Evolutionary conservation across 2,113 vertebrate species (phyloP).

Genomic region (Zosterops hypoxanthus): DNA sequence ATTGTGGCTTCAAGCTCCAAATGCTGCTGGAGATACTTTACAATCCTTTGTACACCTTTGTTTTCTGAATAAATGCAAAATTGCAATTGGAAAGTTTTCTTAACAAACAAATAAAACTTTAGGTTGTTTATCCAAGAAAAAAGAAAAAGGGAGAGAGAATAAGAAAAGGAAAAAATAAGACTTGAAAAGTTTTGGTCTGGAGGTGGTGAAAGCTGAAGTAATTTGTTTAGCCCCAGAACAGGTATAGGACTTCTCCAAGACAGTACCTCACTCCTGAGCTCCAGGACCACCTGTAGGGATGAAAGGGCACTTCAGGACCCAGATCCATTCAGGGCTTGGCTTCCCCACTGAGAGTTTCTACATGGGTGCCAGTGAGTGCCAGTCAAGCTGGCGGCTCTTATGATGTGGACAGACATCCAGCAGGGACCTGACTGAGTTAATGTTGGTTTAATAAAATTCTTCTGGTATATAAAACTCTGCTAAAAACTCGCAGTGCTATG

Average conservation of each 20-base stretch:
- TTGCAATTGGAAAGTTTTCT: background rate
- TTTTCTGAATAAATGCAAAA: background rate
- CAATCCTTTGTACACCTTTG: background rate
- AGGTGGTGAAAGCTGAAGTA: conserved; percentile 44
- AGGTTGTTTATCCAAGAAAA: background rate
- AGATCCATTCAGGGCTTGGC: background rate
- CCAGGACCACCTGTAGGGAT: conserved; percentile 34
- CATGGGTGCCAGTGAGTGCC: conserved; percentile 34
- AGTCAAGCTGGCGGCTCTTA: background rate
- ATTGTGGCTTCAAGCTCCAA: background rate
- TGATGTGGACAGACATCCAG: conserved; percentile 22
- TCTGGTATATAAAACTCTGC: conserved; percentile 14
- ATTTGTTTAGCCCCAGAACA: conserved; percentile 49
- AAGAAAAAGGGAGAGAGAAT: background rate
- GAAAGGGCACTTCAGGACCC: conserved; percentile 17
- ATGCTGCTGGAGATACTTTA: background rate
- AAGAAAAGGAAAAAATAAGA: background rate
- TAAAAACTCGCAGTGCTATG: background rate
- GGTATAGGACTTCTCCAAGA: conserved; percentile 24
- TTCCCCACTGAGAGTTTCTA: conserved; percentile 14
- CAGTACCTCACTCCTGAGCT: background rate
- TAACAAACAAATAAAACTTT: background rate
- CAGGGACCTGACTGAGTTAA: conserved; percentile 23
- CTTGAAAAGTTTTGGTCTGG: background rate
- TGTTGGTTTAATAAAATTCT: conserved; percentile 23